phyloP scores from a whole-genome alignment of 2,113 vertebrate genomes.

The Platycercus adscitus region DNA sequence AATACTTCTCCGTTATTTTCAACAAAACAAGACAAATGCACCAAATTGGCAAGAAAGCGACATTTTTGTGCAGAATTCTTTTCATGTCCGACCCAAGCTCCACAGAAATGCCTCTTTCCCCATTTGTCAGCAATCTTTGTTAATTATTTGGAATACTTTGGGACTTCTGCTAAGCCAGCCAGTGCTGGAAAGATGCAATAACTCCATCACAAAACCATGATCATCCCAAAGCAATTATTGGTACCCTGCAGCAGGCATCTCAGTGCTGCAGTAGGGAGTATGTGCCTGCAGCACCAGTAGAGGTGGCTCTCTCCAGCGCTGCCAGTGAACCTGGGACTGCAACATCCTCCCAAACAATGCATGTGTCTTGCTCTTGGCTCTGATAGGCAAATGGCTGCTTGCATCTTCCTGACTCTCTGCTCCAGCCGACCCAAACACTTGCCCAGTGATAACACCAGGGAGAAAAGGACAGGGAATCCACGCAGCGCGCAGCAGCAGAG shows the following conservation, averaged over 20 bases:
- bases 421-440: background rate
- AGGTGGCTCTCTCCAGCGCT: background rate
- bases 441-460: background rate
- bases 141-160: background rate
- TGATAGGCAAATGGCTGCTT: background rate
- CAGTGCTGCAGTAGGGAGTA: accelerated
- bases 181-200: background rate
- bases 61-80: conserved; percentile 50
- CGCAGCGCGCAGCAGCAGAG: accelerated
- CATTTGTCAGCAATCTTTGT: background rate
- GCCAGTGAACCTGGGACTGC: background rate
- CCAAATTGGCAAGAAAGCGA: conserved; percentile 46
- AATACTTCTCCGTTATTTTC: conserved; percentile 58
- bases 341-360: background rate
- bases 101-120: conserved; percentile 10
- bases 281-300: accelerated
- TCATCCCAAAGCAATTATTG: background rate
- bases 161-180: background rate
- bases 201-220: background rate
- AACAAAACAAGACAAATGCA: conserved; percentile 53
- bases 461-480: background rate
- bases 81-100: background rate
- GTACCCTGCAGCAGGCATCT: accelerated
- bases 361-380: background rate
- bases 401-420: background rate